These are phyloP conservation scores for Oligia fasciuncula DNA, from an alignment of 2,888 invertebrate species.

Conservation along the genomic window DNA sequence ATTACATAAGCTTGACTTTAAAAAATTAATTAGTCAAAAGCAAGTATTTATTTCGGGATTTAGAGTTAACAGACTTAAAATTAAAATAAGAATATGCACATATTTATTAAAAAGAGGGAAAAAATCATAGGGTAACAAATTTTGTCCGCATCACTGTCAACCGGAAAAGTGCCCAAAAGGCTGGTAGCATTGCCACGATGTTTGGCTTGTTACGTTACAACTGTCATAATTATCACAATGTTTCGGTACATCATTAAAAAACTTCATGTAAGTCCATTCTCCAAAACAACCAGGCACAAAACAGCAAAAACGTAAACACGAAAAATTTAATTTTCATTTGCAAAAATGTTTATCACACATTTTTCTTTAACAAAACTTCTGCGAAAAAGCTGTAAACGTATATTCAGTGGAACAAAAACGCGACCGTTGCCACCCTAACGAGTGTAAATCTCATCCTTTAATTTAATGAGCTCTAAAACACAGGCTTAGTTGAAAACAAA, in stretches of 20 bases:
- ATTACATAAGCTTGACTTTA: not conserved
- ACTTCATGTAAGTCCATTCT: slow-evolving; percentile 11
- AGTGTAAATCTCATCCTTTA: slow-evolving; percentile 83
- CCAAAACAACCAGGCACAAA: slow-evolving; percentile 15
- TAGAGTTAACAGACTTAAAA: not conserved
- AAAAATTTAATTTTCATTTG: slow-evolving; percentile 31
- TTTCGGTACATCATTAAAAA: not conserved
- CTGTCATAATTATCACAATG: not conserved
- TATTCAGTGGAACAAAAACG: slow-evolving; percentile 69
- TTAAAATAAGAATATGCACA: not conserved
- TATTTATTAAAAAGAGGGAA: not conserved
- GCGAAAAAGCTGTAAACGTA: slow-evolving; percentile 54
- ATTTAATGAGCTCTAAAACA: slow-evolving; percentile 88
- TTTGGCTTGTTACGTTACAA: not conserved
- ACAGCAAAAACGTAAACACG: slow-evolving; percentile 9
- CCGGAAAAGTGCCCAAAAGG: not conserved
- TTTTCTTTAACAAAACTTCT: slow-evolving; percentile 48
- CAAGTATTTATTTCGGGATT: not conserved
- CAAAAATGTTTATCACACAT: slow-evolving; percentile 55
- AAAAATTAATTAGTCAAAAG: not conserved
- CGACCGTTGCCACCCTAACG: slow-evolving; percentile 71
- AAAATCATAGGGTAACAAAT: not conserved
- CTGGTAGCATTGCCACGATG: not conserved
- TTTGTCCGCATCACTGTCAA: not conserved
- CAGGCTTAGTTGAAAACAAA: slow-evolving; percentile 84